Evolutionary conservation across 2,888 invertebrate genomes (phyloP), one percentile per base, ranked within the genome.

Genomic region (Cerceris ruficornis): DNA sequence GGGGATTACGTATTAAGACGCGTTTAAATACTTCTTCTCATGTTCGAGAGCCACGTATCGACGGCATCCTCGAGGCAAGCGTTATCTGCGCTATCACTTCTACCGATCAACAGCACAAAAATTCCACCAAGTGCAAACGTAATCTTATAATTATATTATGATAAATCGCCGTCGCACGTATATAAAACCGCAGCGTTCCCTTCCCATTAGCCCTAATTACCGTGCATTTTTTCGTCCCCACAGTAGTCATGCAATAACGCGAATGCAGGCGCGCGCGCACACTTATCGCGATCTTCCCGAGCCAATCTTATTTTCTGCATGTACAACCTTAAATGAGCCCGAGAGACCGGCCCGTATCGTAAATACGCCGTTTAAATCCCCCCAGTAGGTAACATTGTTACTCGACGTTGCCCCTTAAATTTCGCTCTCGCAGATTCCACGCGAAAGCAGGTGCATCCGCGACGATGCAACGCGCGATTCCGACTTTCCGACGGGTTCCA

Each of bases 381-480:
- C 28, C 39, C 60, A 17, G 49, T 61, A 52, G 61, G 64, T 41
- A 43, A 78, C 65, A 83, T 73, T 81, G 81, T 83, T 73, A 64
- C 60, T 59, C 49, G 60, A 69, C 42, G 49, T 17, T n/a, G 49
- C 17, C 66, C 17, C 60, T 17, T 28, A 43, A 41, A 41, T 46
- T 76, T 70, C 61, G 52, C 52, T 46, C 11, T 52, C 17, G 43
- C 52, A 15, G 76, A 70, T 62, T 49, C 43, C 61, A 42, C 39
- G 15, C 17, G 41, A 42, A 49, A 59, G 62, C 83, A 83, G 83
- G 83, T 84, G 81, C 75, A 66, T 62, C 61, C 43, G 6, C n/a
- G 60, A 46, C 52, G 52, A 13, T 7, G 50, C 11, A 8, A 17
- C 67, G 46, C 41, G 39, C 9, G 17, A 28, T 8, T 50, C 42